phyloP scores from a whole-genome alignment of 2,797 vertebrate species.

The Esox masquinongy region DNA sequence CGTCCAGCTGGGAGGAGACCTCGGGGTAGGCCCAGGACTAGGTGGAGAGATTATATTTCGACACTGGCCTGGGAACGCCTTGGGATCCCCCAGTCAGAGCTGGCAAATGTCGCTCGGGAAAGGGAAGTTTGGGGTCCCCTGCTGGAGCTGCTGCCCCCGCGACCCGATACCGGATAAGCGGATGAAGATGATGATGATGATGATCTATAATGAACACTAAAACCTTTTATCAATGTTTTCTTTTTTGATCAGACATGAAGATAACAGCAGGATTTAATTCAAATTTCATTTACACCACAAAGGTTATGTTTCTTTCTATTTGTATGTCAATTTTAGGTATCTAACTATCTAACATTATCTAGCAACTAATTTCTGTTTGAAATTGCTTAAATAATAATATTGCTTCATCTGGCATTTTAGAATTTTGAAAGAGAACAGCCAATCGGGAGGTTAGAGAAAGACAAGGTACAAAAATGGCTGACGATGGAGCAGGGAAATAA shows the following conservation, averaged over 20 bases:
- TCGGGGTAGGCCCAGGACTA: too few relatives aligned
- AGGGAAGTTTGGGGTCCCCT: too few relatives aligned
- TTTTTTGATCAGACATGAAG: slow-evolving; percentile 59
- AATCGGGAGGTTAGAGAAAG: slow-evolving; percentile 51
- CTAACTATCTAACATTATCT: not conserved
- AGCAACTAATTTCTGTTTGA: not conserved
- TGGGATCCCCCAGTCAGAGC: too few relatives aligned
- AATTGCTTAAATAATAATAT: not conserved
- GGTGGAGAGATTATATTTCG: too few relatives aligned
- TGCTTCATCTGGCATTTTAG: slow-evolving; percentile 34
- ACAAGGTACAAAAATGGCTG: slow-evolving; percentile 61
- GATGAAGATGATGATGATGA: too few relatives aligned
- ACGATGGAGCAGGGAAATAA: slow-evolving; percentile 14
- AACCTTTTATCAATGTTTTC: not conserved
- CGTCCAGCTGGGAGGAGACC: too few relatives aligned
- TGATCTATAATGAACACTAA: not conserved
- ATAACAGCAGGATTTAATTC: slow-evolving; percentile 71
- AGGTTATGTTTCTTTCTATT: not conserved
- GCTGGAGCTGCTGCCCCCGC: too few relatives aligned
- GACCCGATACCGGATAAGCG: too few relatives aligned
- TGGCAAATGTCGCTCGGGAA: too few relatives aligned
- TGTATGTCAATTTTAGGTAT: not conserved
- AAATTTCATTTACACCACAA: slow-evolving; percentile 59
- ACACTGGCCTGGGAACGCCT: too few relatives aligned
- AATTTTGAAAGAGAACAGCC: slow-evolving; percentile 13